Percentiles rank a stretch among this genome's conserved stretches.
Conservation (phyloP, 2,797 vertebrate species). For the Onychomys torridus region DNA sequence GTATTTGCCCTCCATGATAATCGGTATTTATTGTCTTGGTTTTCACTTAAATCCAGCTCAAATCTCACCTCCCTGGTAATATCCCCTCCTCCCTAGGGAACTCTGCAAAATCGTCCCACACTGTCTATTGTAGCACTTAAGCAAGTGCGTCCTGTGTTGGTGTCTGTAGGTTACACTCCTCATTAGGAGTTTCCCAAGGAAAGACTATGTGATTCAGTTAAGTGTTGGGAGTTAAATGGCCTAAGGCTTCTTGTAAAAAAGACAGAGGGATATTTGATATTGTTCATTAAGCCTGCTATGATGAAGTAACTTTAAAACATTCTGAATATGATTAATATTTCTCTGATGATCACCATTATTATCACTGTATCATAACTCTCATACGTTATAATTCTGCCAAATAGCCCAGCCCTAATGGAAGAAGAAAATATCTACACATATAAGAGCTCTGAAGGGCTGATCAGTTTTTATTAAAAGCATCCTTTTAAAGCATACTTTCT, state of each 20-base stretch:
- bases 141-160: not conserved
- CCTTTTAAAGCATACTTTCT: not conserved
- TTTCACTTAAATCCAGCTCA: not conserved
- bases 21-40: not conserved
- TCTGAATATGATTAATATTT: not conserved
- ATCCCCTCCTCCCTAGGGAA: fast-evolving
- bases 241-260: not conserved
- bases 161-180: not conserved
- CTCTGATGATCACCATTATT: not conserved
- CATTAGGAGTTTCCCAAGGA: not conserved
- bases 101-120: fast-evolving
- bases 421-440: not conserved
- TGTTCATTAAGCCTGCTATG: not conserved
- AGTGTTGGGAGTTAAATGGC: not conserved
- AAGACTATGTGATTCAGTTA: not conserved
- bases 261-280: not conserved
- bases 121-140: not conserved
- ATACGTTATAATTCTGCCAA: not conserved
- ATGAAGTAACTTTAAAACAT: not conserved
- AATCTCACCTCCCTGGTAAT: not conserved
- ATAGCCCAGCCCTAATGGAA: not conserved
- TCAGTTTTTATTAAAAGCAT: not conserved
- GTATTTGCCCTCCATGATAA: not conserved
- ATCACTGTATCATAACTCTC: not conserved
- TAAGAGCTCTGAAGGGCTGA: not conserved